Evolutionary conservation across 2,888 invertebrate genomes (phyloP), one percentile per base, ranked within the genome.

Genomic region (Rhodophaea formosa): DNA sequence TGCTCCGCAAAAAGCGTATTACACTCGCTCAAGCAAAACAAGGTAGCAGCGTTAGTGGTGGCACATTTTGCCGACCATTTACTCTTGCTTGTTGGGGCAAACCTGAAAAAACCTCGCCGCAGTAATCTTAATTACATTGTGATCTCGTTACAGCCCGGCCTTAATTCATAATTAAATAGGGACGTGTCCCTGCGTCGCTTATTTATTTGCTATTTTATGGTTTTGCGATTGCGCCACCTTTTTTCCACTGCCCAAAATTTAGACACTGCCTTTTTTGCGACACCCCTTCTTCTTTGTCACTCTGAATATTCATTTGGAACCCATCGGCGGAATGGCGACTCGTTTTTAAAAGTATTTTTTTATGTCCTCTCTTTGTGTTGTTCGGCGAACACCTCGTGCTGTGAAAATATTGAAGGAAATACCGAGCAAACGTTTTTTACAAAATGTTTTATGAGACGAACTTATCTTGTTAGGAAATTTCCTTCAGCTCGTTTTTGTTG

Each of bases 61-160:
- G 74, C 69, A 63, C 73, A 74, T 83, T 84, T 82, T 77, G 71
- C 77, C 79, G 69, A 75, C 77, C 83, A 81, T 84, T 88, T 84
- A 82, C 81, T 82, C 79, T 76, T 73, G 81, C 81, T 84, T 80
- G 79, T 75, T 77, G 71, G 75, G 74, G 75, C 70, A 72, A 76
- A 67, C 75, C 77, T 80, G 79, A 83, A 87, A 84, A 87, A 88
- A 85, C 74, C 82, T 75, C 75, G 74, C 78, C 85, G 79, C 86
- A 86, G 88, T 90, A 90, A 90, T 90, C 90, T 90, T 89, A 88
- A 90, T 90, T 89, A 88, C 84, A 84, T 85, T 88, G 88, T 86
- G 89, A 89, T 90, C 89, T 88, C 86, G 85, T 89, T 89, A 87
- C 88, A 77, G 82, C 78, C 74, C 77, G 81, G 77, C 85, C 85